Percentiles rank a stretch among this genome's conserved stretches.
Conservation (phyloP, 2,888 invertebrate species). For the Drosophila mulleri region DNA sequence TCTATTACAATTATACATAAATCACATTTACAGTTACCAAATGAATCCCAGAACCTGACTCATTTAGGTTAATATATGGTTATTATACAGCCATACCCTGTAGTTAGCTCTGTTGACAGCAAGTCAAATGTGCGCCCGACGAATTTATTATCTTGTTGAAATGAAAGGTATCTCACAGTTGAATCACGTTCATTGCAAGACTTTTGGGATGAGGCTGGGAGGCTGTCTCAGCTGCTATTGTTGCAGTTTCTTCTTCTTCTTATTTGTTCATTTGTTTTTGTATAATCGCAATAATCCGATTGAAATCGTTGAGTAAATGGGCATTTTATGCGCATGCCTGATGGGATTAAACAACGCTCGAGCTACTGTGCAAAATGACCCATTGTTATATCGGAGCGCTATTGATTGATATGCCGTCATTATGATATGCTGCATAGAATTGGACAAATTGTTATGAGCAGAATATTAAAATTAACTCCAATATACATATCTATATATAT, state of each 20-base stretch:
- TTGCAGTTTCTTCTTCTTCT: constrained; percentile 2
- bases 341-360: constrained; percentile 45
- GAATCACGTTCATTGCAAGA: not conserved
- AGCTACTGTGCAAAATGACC: constrained; percentile 61
- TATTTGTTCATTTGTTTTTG: not conserved
- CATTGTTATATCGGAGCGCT: constrained; percentile 42
- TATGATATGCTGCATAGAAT: constrained; percentile 53
- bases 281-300: constrained; percentile 55
- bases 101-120: not conserved
- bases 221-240: constrained; percentile 5
- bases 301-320: constrained; percentile 48
- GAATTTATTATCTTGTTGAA: not conserved
- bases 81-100: not conserved
- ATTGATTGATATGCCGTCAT: constrained; percentile 60
- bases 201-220: not conserved
- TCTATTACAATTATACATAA: no score
- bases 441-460: constrained; percentile 46
- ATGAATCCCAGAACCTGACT: no score
- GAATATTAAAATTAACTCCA: constrained; percentile 29
- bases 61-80: not conserved
- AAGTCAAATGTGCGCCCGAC: not conserved
- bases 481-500: not conserved
- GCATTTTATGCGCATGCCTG: constrained; percentile 53
- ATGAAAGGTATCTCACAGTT: constrained; percentile 22
- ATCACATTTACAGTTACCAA: not conserved